Conservation (phyloP, 2,113 vertebrate species). For the Nesoenas mayeri region DNA sequence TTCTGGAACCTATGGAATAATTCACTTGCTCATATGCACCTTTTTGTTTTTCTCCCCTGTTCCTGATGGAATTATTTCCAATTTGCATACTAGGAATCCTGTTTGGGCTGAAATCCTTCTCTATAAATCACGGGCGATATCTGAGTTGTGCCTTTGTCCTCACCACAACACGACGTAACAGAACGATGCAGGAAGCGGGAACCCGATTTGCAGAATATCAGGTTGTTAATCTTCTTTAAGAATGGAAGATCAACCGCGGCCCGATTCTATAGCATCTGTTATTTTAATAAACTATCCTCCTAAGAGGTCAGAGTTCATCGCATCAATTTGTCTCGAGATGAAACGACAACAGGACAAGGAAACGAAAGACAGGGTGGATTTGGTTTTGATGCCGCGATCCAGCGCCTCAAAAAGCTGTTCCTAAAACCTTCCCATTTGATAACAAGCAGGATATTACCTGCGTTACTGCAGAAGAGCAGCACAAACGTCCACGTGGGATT, state of each 20-base stretch:
- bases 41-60: fast-evolving
- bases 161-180: fast-evolving
- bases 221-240: conserved; percentile 27
- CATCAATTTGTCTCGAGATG: not conserved
- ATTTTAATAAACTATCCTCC: conserved; percentile 29
- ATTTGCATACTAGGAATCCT: not conserved
- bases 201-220: not conserved
- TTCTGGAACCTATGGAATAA: not conserved
- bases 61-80: not conserved
- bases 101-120: not conserved
- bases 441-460: not conserved
- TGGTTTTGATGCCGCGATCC: not conserved
- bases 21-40: not conserved
- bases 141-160: not conserved
- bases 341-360: not conserved
- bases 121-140: not conserved
- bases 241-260: not conserved
- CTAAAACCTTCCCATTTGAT: not conserved
- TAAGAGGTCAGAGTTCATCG: not conserved
- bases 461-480: not conserved
- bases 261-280: not conserved
- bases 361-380: not conserved
- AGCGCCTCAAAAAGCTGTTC: not conserved
- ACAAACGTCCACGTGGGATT: not conserved
- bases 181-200: not conserved